These are phyloP conservation scores for Somateria mollissima DNA, from an alignment of 2,797 vertebrate species.

Conservation along the genomic window DNA sequence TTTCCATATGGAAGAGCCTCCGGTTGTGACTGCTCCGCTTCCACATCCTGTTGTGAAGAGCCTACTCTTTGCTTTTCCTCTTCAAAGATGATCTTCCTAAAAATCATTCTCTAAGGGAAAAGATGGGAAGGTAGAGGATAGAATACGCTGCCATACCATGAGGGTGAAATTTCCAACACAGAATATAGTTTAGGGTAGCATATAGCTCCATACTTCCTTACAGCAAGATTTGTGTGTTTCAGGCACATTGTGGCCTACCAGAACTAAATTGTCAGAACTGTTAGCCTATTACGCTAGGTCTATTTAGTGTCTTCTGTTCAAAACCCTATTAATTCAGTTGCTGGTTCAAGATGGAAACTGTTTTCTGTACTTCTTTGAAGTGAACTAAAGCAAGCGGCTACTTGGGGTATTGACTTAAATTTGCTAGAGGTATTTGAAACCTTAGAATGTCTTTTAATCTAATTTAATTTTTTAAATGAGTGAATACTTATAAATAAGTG, in stretches of 20 bases:
- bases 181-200: neutral
- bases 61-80: neutral
- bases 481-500: neutral
- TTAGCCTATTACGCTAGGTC: neutral
- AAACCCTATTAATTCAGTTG: neutral
- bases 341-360: neutral
- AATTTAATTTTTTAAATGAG: rapidly evolving
- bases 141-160: neutral
- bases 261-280: neutral
- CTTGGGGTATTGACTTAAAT: neutral
- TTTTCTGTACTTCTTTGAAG: neutral
- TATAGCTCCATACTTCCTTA: neutral
- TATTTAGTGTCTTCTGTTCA: neutral
- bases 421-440: neutral
- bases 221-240: neutral
- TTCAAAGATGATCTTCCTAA: neutral
- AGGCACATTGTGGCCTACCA: neutral
- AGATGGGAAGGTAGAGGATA: neutral
- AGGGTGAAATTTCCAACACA: neutral
- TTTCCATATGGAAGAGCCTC: neutral
- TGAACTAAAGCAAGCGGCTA: neutral
- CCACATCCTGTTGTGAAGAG: neutral
- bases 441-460: neutral
- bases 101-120: neutral
- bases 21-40: neutral